Conservation (phyloP, 2,113 vertebrate genomes). For the Cariama cristata region DNA sequence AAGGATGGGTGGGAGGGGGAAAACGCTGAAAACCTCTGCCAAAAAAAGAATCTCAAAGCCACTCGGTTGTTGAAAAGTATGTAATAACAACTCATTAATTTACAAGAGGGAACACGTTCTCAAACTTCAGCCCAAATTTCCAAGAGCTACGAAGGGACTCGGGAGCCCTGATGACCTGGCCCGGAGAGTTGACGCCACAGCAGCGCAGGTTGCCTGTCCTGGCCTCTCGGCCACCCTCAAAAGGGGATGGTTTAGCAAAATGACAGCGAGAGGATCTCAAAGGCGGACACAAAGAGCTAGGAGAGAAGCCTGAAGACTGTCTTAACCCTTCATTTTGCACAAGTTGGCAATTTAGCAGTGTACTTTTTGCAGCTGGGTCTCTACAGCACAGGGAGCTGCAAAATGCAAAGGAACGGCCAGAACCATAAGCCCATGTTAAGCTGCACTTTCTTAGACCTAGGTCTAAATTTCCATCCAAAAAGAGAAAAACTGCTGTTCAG, state of each 20-base stretch:
- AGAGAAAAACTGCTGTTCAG: not conserved
- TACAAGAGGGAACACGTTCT: not conserved
- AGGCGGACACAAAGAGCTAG: not conserved
- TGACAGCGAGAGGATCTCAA: not conserved
- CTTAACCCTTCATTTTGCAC: not conserved
- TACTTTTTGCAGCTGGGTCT: not conserved
- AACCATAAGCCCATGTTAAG: accelerated
- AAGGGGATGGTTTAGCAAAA: not conserved
- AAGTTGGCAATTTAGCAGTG: not conserved
- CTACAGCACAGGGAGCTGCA: accelerated
- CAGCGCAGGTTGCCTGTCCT: not conserved
- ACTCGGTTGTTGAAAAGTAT: not conserved
- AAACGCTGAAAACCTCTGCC: not conserved
- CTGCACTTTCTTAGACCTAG: not conserved
- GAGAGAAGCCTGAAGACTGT: not conserved
- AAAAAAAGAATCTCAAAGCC: not conserved
- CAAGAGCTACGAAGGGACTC: not conserved
- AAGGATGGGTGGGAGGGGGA: not conserved
- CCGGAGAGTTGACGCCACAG: not conserved
- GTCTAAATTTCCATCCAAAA: not conserved
- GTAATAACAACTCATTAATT: not conserved
- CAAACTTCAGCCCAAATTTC: not conserved
- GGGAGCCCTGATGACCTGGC: accelerated
- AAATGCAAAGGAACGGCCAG: accelerated
- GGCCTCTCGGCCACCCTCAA: not conserved